Base-by-base conservation (phyloP, 92 coral and sea anemone genomes). In the Zoanthus sansibaricus region DNA sequence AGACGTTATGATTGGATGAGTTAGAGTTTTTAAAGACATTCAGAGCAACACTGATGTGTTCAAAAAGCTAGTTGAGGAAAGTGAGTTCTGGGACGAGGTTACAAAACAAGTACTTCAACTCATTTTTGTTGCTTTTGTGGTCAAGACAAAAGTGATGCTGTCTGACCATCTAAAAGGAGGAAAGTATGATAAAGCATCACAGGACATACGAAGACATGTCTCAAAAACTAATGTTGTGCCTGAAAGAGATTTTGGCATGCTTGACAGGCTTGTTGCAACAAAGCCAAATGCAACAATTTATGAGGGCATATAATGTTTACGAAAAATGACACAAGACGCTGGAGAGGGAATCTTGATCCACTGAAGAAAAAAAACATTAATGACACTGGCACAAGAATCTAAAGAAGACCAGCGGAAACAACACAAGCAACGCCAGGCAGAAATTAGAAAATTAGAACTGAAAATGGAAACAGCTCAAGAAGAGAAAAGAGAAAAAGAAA, bases 91-190 rank as follows among this genome's bases (percentile, higher is more conserved):
- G 76, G 89, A 86, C 47, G 64, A 25, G 45, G 64, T 48, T 48
- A 79, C 90, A n/a, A 78, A 77, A 49, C 86, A 87, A 79, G 72
- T 79, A 37, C 72, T 79, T 16, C 74, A 87, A 55, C 47, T 87
- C 59, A 77, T 71, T 9, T 79, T 87, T 55, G 86, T 75, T 18
- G 62, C 86, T 31, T 71, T 87, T 71, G 72, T 70, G 58, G 86
- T 71, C 16, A 69, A 71, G 69, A 87, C 82, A 17, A 79, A 72
- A 37, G 17, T 18, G 14, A 79, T 87, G 90, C 61, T 87, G 52
- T 14, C 45, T 79, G 82, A 87, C 49, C 90, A 87, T 64, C 86
- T 79, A 0, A 15, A 79, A 55, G 90, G 82, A 16, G 82, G 82
- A 5, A 54, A 20, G 33, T 76, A 76, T 21, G 45, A 51, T 37